Evolutionary conservation across 1,140 invertebrate species (phyloP).

Genomic region (Drosophila ficusphila): DNA sequence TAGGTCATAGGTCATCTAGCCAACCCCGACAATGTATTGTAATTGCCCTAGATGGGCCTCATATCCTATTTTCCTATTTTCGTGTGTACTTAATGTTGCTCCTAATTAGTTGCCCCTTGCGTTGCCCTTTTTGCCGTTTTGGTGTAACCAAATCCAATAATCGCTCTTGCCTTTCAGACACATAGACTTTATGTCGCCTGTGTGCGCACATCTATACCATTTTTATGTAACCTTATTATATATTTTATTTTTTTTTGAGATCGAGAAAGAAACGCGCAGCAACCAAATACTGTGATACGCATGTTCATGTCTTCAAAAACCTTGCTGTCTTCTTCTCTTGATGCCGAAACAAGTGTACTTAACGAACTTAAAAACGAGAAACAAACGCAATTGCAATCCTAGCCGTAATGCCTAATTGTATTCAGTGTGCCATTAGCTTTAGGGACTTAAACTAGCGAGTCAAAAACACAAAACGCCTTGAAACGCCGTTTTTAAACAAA

Average conservation of each 20-base stretch:
- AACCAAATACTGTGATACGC: conserved; percentile 76
- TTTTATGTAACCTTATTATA: conserved; percentile 13
- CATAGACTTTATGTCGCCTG: conserved; percentile 9
- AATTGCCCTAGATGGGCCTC: not conserved
- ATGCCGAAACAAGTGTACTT: conserved; percentile 47
- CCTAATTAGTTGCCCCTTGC: conserved; percentile 30
- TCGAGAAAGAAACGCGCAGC: conserved; percentile 42
- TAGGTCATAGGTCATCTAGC: not conserved
- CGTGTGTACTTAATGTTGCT: conserved; percentile 32
- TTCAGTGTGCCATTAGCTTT: conserved; percentile 79
- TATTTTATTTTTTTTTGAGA: conserved; percentile 6
- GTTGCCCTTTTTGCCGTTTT: conserved; percentile 17
- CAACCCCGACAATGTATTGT: not conserved
- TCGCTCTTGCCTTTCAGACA: conserved; percentile 50
- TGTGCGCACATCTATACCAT: conserved; percentile 15
- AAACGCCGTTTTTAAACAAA: not conserved
- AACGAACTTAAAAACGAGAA: conserved; percentile 14
- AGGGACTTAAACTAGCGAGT: conserved; percentile 33
- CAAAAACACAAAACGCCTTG: conserved; percentile 9
- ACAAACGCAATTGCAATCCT: conserved; percentile 52
- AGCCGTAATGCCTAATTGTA: conserved; percentile 43
- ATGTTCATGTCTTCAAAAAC: conserved; percentile 33
- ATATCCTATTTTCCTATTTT: conserved; percentile 35
- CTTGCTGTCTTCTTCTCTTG: not conserved
- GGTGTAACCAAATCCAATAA: conserved; percentile 66